A percentile compares a stretch with the other conserved stretches of the same genome.
These are phyloP conservation scores for Lepidurus arcticus DNA, from an alignment of 1,140 invertebrate genomes.

Conservation along the genomic window DNA sequence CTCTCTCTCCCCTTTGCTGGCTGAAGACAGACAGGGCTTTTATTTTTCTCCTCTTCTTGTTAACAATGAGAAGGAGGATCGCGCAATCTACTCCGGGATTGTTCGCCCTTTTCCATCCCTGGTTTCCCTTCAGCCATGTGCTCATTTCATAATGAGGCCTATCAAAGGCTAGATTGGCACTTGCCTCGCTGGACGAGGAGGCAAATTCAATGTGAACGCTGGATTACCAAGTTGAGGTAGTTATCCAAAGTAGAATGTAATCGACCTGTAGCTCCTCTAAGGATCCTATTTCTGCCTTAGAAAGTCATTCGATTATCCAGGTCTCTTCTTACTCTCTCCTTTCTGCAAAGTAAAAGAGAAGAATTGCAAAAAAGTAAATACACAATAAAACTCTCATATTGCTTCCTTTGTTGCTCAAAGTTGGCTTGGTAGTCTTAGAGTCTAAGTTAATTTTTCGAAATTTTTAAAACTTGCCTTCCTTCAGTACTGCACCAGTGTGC, in stretches of 20 bases:
- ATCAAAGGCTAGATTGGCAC: background rate
- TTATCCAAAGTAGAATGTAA: background rate
- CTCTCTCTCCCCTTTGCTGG: background rate
- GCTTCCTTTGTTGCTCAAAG: no score
- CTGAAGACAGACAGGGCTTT: background rate
- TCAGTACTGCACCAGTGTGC: no score
- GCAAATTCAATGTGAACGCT: conserved; percentile 14
- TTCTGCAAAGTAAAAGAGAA: no score
- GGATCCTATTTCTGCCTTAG: background rate
- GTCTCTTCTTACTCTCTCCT: no score
- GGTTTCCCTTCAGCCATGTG: background rate
- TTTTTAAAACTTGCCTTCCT: no score
- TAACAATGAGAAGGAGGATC: conserved; percentile 9
- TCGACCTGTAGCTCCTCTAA: conserved; percentile 5
- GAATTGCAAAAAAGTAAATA: no score
- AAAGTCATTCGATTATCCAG: no score
- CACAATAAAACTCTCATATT: no score
- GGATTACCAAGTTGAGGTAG: background rate
- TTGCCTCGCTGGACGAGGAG: background rate
- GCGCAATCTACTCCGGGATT: conserved; percentile 4
- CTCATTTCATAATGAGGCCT: background rate
- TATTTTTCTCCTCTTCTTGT: background rate
- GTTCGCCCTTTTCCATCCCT: background rate
- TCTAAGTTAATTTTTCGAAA: no score
- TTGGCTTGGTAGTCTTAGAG: no score